phyloP scores from a whole-genome alignment of 2,113 vertebrate genomes.

The Pteropus alecto region DNA sequence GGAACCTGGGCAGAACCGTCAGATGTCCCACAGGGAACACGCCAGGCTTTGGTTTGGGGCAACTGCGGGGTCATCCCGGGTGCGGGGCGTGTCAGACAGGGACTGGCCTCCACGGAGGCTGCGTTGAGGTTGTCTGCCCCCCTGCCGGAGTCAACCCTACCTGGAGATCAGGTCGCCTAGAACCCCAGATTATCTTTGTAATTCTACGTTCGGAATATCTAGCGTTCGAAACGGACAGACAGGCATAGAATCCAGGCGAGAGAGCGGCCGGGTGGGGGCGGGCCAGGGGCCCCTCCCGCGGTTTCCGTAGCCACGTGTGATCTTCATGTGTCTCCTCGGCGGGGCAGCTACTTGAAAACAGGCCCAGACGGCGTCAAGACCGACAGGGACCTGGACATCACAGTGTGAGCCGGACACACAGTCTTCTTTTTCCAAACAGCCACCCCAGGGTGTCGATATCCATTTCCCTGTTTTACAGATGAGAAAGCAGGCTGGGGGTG shows the following conservation, averaged over 20 bases:
- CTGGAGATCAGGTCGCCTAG: background rate
- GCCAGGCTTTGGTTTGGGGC: background rate
- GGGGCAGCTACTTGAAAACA: background rate
- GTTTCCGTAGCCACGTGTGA: background rate
- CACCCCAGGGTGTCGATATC: accelerated
- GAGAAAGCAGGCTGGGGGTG: background rate
- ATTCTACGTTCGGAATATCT: background rate
- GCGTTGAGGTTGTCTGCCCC: background rate
- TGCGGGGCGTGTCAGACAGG: background rate
- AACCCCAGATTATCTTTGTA: background rate
- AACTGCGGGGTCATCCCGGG: background rate
- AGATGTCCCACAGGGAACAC: background rate
- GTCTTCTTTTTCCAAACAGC: background rate
- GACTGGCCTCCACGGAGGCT: background rate
- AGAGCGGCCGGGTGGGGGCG: too few species aligned
- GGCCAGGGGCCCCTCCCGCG: too few species aligned
- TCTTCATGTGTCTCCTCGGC: background rate
- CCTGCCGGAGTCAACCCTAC: background rate
- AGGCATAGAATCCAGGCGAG: background rate
- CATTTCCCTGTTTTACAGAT: background rate
- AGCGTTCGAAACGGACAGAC: background rate
- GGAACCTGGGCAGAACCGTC: background rate
- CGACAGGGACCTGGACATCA: too few species aligned
- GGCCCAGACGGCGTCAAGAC: background rate
- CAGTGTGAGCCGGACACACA: accelerated